Evolutionary conservation across 2,888 invertebrate species (phyloP).

Genomic region (Baccha elongata): DNA sequence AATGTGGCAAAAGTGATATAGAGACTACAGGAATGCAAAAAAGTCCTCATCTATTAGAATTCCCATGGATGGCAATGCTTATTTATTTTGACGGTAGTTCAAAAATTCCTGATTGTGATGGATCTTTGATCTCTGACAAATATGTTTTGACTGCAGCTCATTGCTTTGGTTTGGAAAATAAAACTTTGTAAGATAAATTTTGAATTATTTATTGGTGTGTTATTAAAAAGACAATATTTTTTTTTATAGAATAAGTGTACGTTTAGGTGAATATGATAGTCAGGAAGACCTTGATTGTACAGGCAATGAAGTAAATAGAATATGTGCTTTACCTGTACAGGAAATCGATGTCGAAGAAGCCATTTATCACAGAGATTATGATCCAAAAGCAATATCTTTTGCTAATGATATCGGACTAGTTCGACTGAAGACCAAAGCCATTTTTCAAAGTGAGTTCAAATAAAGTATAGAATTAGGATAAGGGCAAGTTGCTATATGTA

Average conservation of each 20-base stretch:
- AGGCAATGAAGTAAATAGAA: constrained; percentile 61
- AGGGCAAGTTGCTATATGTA: no score
- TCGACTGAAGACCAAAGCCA: constrained; percentile 78
- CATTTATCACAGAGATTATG: constrained; percentile 84
- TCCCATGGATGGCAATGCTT: constrained; percentile 89
- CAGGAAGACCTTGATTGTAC: constrained; percentile 78
- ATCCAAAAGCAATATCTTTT: constrained; percentile 73
- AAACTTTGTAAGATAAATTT: constrained; percentile 60
- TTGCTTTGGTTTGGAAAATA: constrained; percentile 65
- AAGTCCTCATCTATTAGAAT: constrained; percentile 83
- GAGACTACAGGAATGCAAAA: constrained; percentile 84
- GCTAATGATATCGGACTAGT: constrained; percentile 85
- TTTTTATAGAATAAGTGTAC: constrained; percentile 78
- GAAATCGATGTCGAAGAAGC: constrained; percentile 78
- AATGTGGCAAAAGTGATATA: constrained; percentile 84
- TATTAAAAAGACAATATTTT: neutral
- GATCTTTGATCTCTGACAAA: constrained; percentile 74
- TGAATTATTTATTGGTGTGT: neutral
- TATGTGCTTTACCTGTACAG: constrained; percentile 81
- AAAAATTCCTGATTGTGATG: constrained; percentile 77
- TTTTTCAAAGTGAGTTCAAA: constrained; percentile 75
- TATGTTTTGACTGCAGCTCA: constrained; percentile 76
- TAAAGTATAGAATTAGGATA: neutral
- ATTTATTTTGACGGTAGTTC: constrained; percentile 82
- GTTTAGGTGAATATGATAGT: constrained; percentile 82